These are phyloP conservation scores for Gallinago solitaria DNA, from an alignment of 2,797 vertebrate species.

Conservation along the genomic window DNA sequence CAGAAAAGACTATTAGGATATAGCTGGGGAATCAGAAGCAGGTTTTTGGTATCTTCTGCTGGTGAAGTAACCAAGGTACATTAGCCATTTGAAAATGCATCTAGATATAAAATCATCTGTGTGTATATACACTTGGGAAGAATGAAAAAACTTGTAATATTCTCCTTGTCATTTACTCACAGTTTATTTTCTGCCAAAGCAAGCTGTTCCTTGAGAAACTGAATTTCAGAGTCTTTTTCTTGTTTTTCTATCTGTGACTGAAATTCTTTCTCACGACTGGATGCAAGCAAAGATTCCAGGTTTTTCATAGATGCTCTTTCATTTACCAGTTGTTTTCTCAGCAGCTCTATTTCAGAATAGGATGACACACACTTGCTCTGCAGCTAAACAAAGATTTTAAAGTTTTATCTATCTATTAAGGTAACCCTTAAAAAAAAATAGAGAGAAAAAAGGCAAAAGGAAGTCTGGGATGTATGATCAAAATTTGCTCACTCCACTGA, in stretches of 20 bases:
- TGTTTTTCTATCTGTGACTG: conserved; percentile 74
- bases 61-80: not conserved
- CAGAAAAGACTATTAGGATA: not conserved
- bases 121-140: not conserved
- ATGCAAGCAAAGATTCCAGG: conserved; percentile 76
- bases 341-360: conserved; percentile 76
- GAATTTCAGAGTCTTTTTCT: conserved; percentile 80
- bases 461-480: not conserved
- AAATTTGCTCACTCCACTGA: not conserved
- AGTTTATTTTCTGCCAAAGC: conserved; percentile 77
- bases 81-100: not conserved
- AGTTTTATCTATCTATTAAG: not conserved
- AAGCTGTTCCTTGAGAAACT: conserved; percentile 81
- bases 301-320: conserved; percentile 79
- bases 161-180: conserved; percentile 63
- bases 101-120: not conserved
- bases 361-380: conserved; percentile 75
- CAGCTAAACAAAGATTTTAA: conserved; percentile 68
- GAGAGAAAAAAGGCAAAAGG: not conserved
- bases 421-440: not conserved
- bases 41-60: not conserved
- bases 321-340: conserved; percentile 81
- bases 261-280: conserved; percentile 77
- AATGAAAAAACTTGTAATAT: not conserved
- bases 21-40: not conserved